Percentiles rank a stretch among this genome's conserved stretches.
Conservation (phyloP, 2,888 invertebrate species). For the Charanyca ferruginea region DNA sequence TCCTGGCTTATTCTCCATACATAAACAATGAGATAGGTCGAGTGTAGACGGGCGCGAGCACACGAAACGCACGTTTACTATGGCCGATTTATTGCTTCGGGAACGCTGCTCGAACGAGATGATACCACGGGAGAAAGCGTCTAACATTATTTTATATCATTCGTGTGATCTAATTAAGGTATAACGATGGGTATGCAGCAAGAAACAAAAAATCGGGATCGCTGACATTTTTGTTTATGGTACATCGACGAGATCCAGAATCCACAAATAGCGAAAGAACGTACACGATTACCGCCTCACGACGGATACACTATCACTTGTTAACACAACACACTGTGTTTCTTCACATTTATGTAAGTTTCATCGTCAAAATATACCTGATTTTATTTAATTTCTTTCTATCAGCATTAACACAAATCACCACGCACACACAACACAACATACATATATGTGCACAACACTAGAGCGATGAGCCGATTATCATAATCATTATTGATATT, state of each 20-base stretch:
- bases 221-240: constrained; percentile 92
- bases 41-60: constrained; percentile 89
- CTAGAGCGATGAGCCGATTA: constrained; percentile 70
- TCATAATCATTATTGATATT: constrained; percentile 42
- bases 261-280: constrained; percentile 91
- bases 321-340: constrained; percentile 88
- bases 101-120: constrained; percentile 76
- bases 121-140: constrained; percentile 83
- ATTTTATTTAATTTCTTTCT: constrained; percentile 89
- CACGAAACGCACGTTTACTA: constrained; percentile 89
- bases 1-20: constrained; percentile 90
- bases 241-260: constrained; percentile 90
- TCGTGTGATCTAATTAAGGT: constrained; percentile 90
- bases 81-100: constrained; percentile 86
- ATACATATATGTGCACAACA: constrained; percentile 81
- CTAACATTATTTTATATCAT: constrained; percentile 88
- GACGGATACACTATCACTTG: constrained; percentile 90
- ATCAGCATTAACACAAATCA: constrained; percentile 91
- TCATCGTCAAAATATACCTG: constrained; percentile 88
- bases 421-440: constrained; percentile 91
- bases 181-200: constrained; percentile 88
- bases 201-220: constrained; percentile 91
- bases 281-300: constrained; percentile 90
- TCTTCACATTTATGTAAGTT: constrained; percentile 89
- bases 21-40: constrained; percentile 91